phyloP scores from a whole-genome alignment of 2,113 vertebrate genomes.

The Mus pahari region DNA sequence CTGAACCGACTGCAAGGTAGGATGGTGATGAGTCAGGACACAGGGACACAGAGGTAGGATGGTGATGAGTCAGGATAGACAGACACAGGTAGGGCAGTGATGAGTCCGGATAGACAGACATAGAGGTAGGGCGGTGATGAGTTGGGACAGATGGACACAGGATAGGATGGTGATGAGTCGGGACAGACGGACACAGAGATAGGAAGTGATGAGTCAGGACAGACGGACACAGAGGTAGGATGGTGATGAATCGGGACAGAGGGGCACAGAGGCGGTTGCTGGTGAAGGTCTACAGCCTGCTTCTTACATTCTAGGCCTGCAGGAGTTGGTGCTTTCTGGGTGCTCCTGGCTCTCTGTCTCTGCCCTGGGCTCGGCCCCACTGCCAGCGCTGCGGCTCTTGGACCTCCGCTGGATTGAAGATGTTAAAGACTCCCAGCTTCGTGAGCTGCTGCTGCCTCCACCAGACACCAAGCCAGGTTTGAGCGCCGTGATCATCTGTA shows the following conservation, averaged over 20 bases:
- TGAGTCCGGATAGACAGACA: too few species aligned
- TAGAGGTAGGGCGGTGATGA: too few species aligned
- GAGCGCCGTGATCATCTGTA: not conserved
- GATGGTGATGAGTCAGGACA: not conserved
- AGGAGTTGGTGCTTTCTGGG: constrained; percentile 92
- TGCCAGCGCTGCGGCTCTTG: constrained; percentile 92
- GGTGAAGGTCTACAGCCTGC: not conserved
- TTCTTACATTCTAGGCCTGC: constrained; percentile 84
- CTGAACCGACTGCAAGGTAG: constrained; percentile 93
- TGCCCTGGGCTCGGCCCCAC: constrained; percentile 92
- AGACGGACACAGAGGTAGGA: constrained; percentile 82
- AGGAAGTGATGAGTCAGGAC: too few species aligned
- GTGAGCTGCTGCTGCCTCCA: constrained; percentile 92
- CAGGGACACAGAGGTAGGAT: not conserved
- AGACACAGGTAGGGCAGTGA: too few species aligned
- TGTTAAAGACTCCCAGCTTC: constrained; percentile 94
- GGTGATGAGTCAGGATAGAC: too few species aligned
- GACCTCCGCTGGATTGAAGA: constrained; percentile 94
- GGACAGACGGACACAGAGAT: too few species aligned
- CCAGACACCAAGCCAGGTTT: constrained; percentile 91
- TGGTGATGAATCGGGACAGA: not conserved
- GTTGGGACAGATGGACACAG: too few species aligned
- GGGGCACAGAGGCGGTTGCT: too few species aligned
- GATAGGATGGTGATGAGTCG: too few species aligned
- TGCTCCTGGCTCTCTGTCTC: constrained; percentile 93